Conservation (phyloP, 2,113 vertebrate species). For the Aythya baeri region DNA sequence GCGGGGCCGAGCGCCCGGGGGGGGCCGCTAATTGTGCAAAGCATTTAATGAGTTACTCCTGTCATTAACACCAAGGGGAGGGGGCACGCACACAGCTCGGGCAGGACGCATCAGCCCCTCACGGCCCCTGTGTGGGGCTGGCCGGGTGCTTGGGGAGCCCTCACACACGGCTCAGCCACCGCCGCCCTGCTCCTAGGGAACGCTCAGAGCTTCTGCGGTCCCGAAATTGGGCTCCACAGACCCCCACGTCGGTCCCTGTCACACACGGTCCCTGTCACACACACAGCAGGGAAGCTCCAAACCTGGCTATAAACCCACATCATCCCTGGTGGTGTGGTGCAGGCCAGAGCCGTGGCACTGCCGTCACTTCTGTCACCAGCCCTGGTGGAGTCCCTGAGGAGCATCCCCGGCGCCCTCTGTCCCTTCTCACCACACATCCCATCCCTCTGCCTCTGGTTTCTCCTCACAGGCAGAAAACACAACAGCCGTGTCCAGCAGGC, state of each 20-base stretch:
- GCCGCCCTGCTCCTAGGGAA: too few species aligned
- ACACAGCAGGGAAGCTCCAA: too few species aligned
- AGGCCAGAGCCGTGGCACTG: not conserved
- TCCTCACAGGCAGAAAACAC: not conserved
- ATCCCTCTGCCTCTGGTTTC: rapidly evolving
- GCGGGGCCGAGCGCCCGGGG: too few species aligned
- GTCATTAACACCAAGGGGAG: too few species aligned
- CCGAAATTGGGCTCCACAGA: not conserved
- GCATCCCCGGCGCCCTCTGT: not conserved
- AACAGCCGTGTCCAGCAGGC: not conserved
- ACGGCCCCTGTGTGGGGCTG: not conserved
- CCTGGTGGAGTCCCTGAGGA: not conserved
- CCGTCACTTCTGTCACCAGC: not conserved
- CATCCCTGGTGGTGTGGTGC: not conserved
- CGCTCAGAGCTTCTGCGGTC: not conserved
- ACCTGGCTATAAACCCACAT: not conserved
- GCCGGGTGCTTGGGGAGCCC: not conserved
- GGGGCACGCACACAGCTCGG: too few species aligned
- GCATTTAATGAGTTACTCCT: too few species aligned
- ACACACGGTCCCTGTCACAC: too few species aligned
- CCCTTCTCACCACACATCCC: rapidly evolving
- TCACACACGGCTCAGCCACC: too few species aligned
- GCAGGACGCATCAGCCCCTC: too few species aligned
- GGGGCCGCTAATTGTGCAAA: too few species aligned
- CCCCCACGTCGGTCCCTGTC: not conserved